phyloP scores from a whole-genome alignment of 1,140 invertebrate genomes.

The Drosophila micromelanica region DNA sequence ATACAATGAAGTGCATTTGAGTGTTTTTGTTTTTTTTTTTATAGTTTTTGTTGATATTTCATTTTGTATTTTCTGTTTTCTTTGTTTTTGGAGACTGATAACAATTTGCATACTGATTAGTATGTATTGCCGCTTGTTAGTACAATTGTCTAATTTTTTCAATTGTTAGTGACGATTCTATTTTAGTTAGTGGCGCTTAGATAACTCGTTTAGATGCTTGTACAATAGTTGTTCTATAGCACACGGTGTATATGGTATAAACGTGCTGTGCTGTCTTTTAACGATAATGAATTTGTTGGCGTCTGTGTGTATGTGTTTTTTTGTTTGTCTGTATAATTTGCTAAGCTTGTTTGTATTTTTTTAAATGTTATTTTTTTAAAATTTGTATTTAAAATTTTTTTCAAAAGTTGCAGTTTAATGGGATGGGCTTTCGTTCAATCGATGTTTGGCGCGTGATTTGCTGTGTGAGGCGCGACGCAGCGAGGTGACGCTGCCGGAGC shows the following conservation, averaged over 20 bases:
- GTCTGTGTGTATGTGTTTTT: conserved; percentile 11
- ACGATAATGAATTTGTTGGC: conserved; percentile 26
- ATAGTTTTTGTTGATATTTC: conserved; percentile 1
- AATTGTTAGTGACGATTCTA: conserved; percentile 14
- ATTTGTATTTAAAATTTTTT: conserved; percentile 30
- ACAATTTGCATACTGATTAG: conserved; percentile 49
- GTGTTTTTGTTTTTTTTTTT: conserved; percentile 14
- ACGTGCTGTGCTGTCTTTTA: conserved; percentile 14
- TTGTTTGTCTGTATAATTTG: conserved; percentile 24
- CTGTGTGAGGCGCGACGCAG: conserved; percentile 84
- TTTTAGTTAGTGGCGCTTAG: conserved; percentile 45
- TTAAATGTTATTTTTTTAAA: conserved; percentile 19
- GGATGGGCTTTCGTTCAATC: conserved; percentile 83
- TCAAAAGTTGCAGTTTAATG: conserved; percentile 66
- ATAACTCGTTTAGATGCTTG: conserved; percentile 43
- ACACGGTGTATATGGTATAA: conserved; percentile 33
- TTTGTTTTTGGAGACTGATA: conserved; percentile 20
- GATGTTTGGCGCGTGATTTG: conserved; percentile 84
- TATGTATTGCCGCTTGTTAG: conserved; percentile 4
- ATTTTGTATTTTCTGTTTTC: neutral
- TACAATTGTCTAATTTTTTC: conserved; percentile 21
- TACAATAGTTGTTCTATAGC: conserved; percentile 31
- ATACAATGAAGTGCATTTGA: conserved; percentile 55
- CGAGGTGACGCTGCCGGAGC: conserved; percentile 83
- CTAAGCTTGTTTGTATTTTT: conserved; percentile 28